phyloP scores from a whole-genome alignment of 2,797 vertebrate species.

The Phataginus tricuspis region DNA sequence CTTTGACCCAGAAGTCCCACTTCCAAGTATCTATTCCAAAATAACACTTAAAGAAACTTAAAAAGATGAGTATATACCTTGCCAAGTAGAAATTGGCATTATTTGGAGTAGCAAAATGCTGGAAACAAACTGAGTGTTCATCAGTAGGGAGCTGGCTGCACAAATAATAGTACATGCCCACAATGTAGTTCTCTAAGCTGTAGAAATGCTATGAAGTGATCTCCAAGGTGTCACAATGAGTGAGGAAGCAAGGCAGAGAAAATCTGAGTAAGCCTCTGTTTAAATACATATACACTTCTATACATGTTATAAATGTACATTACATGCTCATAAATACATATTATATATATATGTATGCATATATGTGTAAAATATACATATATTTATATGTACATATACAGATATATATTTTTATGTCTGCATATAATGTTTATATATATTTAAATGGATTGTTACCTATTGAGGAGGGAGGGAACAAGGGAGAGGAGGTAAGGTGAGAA shows the following conservation, averaged over 20 bases:
- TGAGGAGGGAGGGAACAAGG: neutral
- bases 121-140: neutral
- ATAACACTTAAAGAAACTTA: neutral
- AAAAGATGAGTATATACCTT: neutral
- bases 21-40: neutral
- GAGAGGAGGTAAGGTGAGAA: neutral
- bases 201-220: neutral
- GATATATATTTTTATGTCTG: no score
- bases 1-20: neutral
- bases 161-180: neutral
- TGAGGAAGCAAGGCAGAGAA: neutral
- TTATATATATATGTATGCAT: neutral
- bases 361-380: neutral
- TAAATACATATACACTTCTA: neutral
- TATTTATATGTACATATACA: neutral
- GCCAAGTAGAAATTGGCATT: neutral
- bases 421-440: neutral
- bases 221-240: neutral
- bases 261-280: neutral
- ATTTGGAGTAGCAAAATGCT: neutral
- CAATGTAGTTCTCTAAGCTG: neutral
- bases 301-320: neutral
- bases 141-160: neutral
- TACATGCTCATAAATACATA: neutral
- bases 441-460: conserved; percentile 35